Conservation (phyloP, 2,113 vertebrate genomes). For the Rynchops niger region DNA sequence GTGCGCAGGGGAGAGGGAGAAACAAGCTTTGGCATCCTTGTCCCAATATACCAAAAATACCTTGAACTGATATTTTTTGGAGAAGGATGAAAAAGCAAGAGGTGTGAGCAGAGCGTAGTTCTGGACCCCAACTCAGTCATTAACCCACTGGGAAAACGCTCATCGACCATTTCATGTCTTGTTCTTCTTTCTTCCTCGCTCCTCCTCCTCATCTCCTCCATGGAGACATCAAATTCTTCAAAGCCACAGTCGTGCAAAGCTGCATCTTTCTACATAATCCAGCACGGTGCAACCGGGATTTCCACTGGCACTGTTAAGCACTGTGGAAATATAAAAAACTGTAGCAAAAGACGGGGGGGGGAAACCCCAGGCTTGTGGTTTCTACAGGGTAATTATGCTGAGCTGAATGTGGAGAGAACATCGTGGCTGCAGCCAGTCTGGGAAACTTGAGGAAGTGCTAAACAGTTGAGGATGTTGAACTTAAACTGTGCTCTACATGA, state of each 20-base stretch:
- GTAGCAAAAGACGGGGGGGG: not conserved
- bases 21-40: not conserved
- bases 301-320: not conserved
- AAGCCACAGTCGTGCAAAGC: not conserved
- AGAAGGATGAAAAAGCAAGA: not conserved
- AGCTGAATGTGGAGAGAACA: not conserved
- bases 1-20: not conserved
- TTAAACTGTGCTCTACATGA: not conserved
- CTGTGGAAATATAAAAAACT: not conserved
- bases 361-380: not conserved
- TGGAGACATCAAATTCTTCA: not conserved
- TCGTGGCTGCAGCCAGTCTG: not conserved
- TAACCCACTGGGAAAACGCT: not conserved
- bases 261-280: not conserved
- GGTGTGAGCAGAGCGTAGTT: not conserved
- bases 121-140: not conserved
- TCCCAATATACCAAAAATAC: too few species aligned
- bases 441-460: conserved; percentile 34
- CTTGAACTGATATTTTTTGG: not conserved
- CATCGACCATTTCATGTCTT: not conserved
- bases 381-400: not conserved
- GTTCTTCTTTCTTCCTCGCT: not conserved
- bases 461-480: not conserved
- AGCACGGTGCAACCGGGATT: not conserved
- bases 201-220: not conserved